A percentile compares a stretch with the other conserved stretches of the same genome.
Conservation (phyloP, 2,888 invertebrate genomes). For the Muscina levida region DNA sequence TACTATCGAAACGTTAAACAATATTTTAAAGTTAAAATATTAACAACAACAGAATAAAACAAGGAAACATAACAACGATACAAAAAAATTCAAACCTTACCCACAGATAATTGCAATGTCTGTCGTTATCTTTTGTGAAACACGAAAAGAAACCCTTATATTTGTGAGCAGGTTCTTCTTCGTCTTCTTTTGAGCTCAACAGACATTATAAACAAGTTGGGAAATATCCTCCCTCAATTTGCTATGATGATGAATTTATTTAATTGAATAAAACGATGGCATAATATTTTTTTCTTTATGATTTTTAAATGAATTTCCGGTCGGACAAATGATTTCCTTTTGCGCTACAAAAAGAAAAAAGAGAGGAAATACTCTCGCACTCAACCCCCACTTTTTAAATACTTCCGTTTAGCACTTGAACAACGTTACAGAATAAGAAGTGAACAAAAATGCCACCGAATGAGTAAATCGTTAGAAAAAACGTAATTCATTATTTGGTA, state of each 20-base stretch:
- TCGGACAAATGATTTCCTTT: conserved; percentile 61
- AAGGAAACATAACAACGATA: too few species aligned
- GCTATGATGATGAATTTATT: neutral
- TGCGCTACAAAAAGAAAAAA: conserved; percentile 3
- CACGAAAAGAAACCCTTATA: neutral
- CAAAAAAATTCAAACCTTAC: too few species aligned
- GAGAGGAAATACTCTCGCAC: conserved; percentile 18
- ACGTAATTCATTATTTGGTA: neutral
- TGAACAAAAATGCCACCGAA: neutral
- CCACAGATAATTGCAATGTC: too few species aligned
- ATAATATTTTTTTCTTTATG: conserved; percentile 6
- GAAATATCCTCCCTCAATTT: neutral
- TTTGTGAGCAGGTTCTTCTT: neutral
- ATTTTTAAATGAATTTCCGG: conserved; percentile 54
- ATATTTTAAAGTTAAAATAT: too few species aligned
- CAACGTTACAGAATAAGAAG: neutral
- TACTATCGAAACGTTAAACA: too few species aligned
- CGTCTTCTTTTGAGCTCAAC: neutral
- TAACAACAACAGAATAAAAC: too few species aligned
- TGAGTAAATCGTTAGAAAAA: neutral
- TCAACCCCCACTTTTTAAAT: conserved; percentile 57
- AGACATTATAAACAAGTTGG: neutral
- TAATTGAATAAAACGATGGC: neutral
- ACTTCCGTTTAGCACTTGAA: conserved; percentile 50
- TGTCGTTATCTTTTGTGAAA: too few species aligned